Evolutionary conservation across 1,140 invertebrate species (phyloP).

Genomic region (Lucilia cuprina): DNA sequence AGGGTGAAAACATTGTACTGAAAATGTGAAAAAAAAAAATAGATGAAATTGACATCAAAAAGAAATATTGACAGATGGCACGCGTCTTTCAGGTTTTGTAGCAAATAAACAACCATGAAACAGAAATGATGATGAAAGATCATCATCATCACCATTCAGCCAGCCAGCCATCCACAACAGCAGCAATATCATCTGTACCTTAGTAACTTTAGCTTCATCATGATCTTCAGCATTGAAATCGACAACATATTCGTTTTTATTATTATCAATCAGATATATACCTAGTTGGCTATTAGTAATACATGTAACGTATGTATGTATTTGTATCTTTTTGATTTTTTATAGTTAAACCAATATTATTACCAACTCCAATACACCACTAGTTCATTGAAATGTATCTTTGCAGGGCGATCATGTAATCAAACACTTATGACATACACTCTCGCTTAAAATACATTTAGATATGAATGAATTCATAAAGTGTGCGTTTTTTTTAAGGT

Average conservation of each 20-base stretch:
- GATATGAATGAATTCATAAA: neutral
- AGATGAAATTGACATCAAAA: constrained; percentile 27
- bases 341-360: neutral
- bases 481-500: constrained; percentile 7
- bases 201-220: no score
- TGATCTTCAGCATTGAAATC: no score
- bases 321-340: neutral
- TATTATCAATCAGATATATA: neutral
- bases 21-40: constrained; percentile 16
- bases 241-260: no score
- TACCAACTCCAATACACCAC: neutral
- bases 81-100: constrained; percentile 26
- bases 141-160: neutral
- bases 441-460: no score
- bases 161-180: no score
- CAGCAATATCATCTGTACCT: no score
- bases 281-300: neutral
- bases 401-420: neutral
- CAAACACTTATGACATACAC: no score
- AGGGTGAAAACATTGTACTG: constrained; percentile 12
- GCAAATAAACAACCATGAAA: constrained; percentile 18
- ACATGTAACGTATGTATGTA: neutral
- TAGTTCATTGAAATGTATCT: neutral
- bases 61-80: constrained; percentile 35
- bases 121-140: neutral